Conservation (phyloP, 2,797 vertebrate genomes). For the Acrossocheilus fasciatus region DNA sequence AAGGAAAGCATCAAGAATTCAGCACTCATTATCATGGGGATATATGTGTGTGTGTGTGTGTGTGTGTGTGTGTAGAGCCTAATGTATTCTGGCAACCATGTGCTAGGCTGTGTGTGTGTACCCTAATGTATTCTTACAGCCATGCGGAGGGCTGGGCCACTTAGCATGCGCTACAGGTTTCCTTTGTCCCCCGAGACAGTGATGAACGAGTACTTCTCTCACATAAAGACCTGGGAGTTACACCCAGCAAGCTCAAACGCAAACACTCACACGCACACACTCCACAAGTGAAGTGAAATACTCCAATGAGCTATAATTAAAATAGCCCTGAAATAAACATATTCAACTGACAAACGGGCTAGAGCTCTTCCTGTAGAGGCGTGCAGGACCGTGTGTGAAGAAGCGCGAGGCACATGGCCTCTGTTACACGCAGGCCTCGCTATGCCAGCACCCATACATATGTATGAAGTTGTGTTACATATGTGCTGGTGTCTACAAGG, state of each 20-base stretch:
- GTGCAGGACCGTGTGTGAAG: neutral
- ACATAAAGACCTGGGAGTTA: conserved; percentile 68
- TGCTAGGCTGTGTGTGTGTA: conserved; percentile 47
- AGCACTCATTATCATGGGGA: conserved; percentile 52
- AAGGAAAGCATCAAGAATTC: conserved; percentile 49
- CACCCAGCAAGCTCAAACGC: conserved; percentile 58
- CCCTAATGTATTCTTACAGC: conserved; percentile 62
- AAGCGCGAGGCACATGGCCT: conserved; percentile 4
- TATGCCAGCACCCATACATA: conserved; percentile 21
- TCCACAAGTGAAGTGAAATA: conserved; percentile 57
- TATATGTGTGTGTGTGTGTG: neutral
- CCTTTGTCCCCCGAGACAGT: conserved; percentile 72
- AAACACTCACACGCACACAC: conserved; percentile 55
- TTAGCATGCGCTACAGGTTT: conserved; percentile 71
- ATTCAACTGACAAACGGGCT: conserved; percentile 39
- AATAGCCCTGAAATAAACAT: conserved; percentile 62
- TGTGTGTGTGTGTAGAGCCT: conserved; percentile 45
- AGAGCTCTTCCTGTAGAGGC: conserved; percentile 40
- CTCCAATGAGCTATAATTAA: conserved; percentile 66
- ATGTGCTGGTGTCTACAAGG: conserved; percentile 12
- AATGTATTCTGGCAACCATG: conserved; percentile 63
- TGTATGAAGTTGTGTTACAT: conserved; percentile 24
- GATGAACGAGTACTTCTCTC: conserved; percentile 70
- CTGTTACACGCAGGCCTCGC: conserved; percentile 8
- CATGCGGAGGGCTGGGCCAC: conserved; percentile 61